A percentile compares a stretch with the other conserved stretches of the same genome.
phyloP scores from a whole-genome alignment of 2,113 vertebrate species.

The Myocastor coypus region DNA sequence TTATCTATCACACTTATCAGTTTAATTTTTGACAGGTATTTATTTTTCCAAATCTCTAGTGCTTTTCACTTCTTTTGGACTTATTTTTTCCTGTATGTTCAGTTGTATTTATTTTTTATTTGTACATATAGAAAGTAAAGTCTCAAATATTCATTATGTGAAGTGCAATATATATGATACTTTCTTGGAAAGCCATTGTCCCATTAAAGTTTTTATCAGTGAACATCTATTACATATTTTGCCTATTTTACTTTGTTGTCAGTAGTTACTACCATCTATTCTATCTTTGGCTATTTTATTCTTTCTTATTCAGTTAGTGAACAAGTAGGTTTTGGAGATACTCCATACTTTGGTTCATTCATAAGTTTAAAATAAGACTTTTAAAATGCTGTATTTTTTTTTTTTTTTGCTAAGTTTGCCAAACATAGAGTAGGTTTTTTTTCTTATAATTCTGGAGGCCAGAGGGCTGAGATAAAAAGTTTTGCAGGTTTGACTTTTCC shows the following conservation, averaged over 20 bases:
- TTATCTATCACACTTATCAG: not conserved
- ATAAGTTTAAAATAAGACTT: not conserved
- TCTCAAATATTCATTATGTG: not conserved
- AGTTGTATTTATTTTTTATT: not conserved
- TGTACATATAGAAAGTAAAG: not conserved
- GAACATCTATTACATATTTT: not conserved
- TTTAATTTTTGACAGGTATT: conserved; percentile 24
- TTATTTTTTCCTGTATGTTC: not conserved
- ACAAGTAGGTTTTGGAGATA: not conserved
- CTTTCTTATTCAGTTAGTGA: conserved; percentile 38
- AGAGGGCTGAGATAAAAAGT: not conserved
- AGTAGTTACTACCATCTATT: not conserved
- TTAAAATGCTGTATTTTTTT: not conserved
- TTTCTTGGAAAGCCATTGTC: not conserved
- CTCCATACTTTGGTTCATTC: not conserved
- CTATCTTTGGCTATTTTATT: not conserved
- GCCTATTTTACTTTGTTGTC: not conserved
- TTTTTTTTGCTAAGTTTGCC: not conserved
- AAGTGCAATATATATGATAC: not conserved
- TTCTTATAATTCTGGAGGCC: not conserved
- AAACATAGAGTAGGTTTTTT: not conserved
- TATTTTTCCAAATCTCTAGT: not conserved
- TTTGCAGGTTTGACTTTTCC: not conserved
- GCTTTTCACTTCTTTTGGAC: not conserved
- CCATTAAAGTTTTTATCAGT: rapidly evolving